Conservation (phyloP, 2,113 vertebrate genomes). For the Epinephelus cyanopodus region DNA sequence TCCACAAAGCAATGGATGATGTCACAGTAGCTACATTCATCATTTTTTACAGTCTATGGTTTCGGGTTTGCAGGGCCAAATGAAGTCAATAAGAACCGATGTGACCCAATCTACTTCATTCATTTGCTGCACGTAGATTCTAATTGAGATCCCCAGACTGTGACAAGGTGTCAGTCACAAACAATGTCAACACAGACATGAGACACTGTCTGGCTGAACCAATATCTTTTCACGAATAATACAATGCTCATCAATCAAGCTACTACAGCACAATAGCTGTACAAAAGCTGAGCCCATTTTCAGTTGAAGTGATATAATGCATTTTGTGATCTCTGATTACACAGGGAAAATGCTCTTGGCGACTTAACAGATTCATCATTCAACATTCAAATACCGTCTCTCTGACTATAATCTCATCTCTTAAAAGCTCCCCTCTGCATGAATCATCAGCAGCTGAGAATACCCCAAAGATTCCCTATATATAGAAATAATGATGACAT, state of each 20-base stretch:
- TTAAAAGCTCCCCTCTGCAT: constrained; percentile 26
- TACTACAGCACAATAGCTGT: constrained; percentile 15
- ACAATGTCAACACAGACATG: constrained; percentile 18
- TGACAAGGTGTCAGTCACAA: constrained; percentile 46
- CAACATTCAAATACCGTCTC: constrained; percentile 51
- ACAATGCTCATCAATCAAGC: constrained; percentile 53
- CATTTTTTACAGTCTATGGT: no score
- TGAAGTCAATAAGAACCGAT: background rate
- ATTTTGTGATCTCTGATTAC: constrained; percentile 65
- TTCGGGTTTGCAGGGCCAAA: background rate
- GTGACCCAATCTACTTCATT: background rate
- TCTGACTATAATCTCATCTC: constrained; percentile 40
- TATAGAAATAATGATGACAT: background rate
- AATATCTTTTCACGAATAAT: constrained; percentile 53
- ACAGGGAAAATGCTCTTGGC: constrained; percentile 58
- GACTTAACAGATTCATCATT: constrained; percentile 57
- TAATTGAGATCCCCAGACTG: constrained; percentile 16
- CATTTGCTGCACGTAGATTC: constrained; percentile 14
- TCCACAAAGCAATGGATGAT: no score
- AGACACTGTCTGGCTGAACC: background rate
- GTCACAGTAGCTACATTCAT: no score
- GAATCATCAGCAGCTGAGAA: constrained; percentile 17
- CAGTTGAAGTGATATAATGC: constrained; percentile 49
- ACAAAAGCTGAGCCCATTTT: constrained; percentile 39
- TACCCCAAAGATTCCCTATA: constrained; percentile 13